Evolutionary conservation across 2,113 vertebrate genomes (phyloP).

Genomic region (Chrysemys picta): DNA sequence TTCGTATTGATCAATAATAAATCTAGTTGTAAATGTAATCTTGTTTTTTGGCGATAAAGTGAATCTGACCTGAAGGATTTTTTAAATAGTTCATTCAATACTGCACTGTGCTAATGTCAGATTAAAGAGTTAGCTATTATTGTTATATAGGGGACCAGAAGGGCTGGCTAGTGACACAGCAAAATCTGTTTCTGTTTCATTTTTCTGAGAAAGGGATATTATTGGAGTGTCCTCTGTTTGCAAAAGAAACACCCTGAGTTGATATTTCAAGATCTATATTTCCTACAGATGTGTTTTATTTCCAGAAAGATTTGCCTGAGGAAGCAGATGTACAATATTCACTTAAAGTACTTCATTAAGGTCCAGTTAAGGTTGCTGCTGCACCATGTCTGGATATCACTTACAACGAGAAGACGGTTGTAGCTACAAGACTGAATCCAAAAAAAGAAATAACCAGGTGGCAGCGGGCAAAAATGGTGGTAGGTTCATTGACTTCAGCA

Average conservation of each 20-base stretch:
- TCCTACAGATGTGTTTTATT: neutral
- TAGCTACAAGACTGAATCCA: neutral
- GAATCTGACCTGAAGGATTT: slow-evolving; percentile 24
- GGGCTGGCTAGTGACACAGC: neutral
- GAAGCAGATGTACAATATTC: neutral
- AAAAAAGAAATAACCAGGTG: neutral
- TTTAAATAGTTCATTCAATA: slow-evolving; percentile 7
- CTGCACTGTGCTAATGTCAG: neutral
- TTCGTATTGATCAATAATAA: slow-evolving; percentile 13
- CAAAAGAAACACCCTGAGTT: neutral
- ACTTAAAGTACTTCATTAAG: neutral
- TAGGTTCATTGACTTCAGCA: neutral
- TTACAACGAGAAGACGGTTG: neutral
- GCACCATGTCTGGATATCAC: neutral
- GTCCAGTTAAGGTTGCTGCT: neutral
- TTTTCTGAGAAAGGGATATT: neutral
- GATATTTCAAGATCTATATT: neutral
- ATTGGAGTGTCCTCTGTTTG: neutral
- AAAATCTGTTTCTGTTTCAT: neutral
- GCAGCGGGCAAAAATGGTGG: neutral
- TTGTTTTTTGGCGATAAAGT: neutral
- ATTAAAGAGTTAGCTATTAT: neutral
- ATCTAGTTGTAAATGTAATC: slow-evolving; percentile 1
- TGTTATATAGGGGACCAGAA: neutral
- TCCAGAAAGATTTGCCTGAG: neutral